A percentile compares a stretch with the other conserved stretches of the same genome.
Evolutionary conservation across 2,888 invertebrate genomes (phyloP).

Genomic region (Choreutis nemorana): DNA sequence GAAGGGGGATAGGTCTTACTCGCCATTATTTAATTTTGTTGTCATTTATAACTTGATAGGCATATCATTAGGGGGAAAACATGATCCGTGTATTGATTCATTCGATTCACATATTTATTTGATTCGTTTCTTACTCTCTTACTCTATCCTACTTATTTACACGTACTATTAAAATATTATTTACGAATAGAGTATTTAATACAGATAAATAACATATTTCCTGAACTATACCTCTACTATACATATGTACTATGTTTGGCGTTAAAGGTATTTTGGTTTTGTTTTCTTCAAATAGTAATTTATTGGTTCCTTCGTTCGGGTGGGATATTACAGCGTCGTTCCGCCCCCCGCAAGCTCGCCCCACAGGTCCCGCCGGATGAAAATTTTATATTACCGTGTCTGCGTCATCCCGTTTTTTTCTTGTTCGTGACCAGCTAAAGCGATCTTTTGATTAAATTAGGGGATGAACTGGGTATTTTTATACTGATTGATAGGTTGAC

Average conservation of each 20-base stretch:
- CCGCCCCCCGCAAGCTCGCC: slow-evolving; percentile 23
- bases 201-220: too few relatives aligned
- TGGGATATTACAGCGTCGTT: slow-evolving; percentile 52
- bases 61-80: too few relatives aligned
- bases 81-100: too few relatives aligned
- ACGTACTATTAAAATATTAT: too few relatives aligned
- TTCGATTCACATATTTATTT: too few relatives aligned
- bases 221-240: too few relatives aligned
- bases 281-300: slow-evolving; percentile 64
- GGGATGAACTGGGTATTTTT: slow-evolving; percentile 61
- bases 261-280: too few relatives aligned
- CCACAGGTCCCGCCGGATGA: slow-evolving; percentile 37
- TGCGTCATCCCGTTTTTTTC: slow-evolving; percentile 58
- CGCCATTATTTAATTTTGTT: slow-evolving; percentile 1
- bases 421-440: slow-evolving; percentile 53
- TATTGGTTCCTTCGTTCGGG: slow-evolving; percentile 55
- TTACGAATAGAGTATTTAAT: too few relatives aligned
- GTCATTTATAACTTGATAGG: too few relatives aligned
- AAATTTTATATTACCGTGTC: slow-evolving; percentile 58
- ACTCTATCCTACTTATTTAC: too few relatives aligned
- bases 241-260: too few relatives aligned
- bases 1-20: not conserved
- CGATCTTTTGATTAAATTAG: slow-evolving; percentile 66
- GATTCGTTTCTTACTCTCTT: too few relatives aligned
- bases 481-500: slow-evolving; percentile 64